Conservation (phyloP, 2,797 vertebrate genomes). For the Tokudaia muenninki region DNA sequence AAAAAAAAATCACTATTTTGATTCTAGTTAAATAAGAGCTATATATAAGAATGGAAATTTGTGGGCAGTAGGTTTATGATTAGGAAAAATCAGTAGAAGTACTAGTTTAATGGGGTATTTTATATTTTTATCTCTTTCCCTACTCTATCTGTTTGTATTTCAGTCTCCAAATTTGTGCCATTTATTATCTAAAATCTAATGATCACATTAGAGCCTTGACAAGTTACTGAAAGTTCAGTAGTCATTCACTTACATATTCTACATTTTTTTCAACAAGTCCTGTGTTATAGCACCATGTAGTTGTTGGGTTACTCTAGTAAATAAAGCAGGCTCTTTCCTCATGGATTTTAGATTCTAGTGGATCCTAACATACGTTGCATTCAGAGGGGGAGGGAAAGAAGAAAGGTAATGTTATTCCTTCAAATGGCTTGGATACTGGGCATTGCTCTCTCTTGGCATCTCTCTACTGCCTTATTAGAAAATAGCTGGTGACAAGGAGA, state of each 20-base stretch:
- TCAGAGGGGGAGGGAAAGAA: background rate
- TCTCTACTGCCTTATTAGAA: background rate
- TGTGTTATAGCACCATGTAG: background rate
- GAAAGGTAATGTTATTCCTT: background rate
- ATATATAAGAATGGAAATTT: background rate
- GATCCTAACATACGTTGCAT: background rate
- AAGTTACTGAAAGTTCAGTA: background rate
- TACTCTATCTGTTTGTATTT: background rate
- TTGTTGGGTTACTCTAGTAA: background rate
- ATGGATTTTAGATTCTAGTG: background rate
- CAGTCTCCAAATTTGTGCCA: background rate
- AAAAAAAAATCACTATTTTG: background rate
- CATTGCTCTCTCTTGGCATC: background rate
- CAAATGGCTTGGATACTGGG: background rate
- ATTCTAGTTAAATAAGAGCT: background rate
- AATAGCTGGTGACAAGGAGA: background rate
- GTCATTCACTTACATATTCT: background rate
- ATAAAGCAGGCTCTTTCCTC: background rate
- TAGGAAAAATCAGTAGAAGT: background rate
- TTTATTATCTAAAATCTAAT: background rate
- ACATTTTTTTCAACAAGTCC: background rate
- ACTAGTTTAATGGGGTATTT: background rate
- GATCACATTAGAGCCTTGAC: background rate
- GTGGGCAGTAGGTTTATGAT: background rate
- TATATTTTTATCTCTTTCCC: background rate